Base-by-base conservation (phyloP, 2,797 vertebrate species). In the Spinibarbus caldwelli region DNA sequence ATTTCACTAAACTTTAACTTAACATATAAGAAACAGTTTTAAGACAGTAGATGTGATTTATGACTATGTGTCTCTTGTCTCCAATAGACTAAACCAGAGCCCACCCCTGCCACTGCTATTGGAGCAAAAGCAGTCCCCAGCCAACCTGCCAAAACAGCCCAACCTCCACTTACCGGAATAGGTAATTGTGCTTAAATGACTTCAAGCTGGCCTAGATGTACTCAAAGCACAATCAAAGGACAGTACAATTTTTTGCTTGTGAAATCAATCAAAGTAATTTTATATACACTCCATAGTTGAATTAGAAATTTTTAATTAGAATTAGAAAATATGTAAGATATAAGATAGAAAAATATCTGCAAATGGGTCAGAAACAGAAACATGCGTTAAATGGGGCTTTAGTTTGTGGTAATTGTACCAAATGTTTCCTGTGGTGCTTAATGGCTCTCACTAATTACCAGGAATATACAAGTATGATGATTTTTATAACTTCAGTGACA, bases 71-170 rank as follows among this genome's bases (percentile, higher is more conserved):
- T 81, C 29, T 82, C 11, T 87, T 64, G 6, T 57, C 45, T 76
- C 41, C 91, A 49, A 41, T 93, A 98, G 97, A 92, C 92, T 0
- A 98, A 97, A 93, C 94, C 93, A 0, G 97, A 99, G 87, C 95
- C 95, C 1, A 85, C 93, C 87, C 92, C 90, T 0, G 95, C 93
- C 7, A 89, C 93, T 5, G 94, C 97, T 86, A 96, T 95, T 87
- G 88, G 91, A 93, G 93, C 95, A 86, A 91, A 98, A 96, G 93
- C 96, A 57, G 93, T 93, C 1, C 93, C 92, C 1, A 87, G 93
- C 80, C 95, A 94, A 87, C 94, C 94, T 5, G 95, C 93, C 49
- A 97, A 97, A 94, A 91, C 89, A 0, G 94, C 96, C 0, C 94
- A 95, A 76, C 93, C 95, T 9, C 95, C 95, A 10, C 97, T 96